Evolutionary conservation across 64 coral and sea anemone genomes (phyloP).

Genomic region (Platygyra sinensis): DNA sequence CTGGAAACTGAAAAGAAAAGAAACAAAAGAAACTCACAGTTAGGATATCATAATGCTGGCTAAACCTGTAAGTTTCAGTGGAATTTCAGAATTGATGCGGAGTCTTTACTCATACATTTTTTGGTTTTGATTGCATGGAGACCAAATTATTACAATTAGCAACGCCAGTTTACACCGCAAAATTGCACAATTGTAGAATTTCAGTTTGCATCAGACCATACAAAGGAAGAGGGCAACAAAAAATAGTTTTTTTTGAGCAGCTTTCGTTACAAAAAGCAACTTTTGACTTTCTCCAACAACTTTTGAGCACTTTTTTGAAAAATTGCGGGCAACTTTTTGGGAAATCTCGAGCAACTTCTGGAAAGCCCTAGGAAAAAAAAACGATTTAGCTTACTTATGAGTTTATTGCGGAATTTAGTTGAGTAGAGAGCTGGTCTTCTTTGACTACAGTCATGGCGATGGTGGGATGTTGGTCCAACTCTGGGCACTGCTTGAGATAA

Average conservation of each 20-base stretch:
- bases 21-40: too few species aligned
- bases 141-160: too few species aligned
- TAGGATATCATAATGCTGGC: too few species aligned
- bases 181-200: too few species aligned
- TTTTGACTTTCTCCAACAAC: neutral
- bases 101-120: too few species aligned
- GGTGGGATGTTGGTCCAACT: neutral
- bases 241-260: neutral
- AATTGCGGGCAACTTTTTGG: constrained; percentile 5
- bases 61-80: too few species aligned
- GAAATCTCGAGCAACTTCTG: neutral
- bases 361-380: neutral
- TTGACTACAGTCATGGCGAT: constrained; percentile 26
- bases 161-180: too few species aligned
- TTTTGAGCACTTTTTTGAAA: neutral
- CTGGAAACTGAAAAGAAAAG: too few species aligned
- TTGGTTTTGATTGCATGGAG: too few species aligned
- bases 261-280: neutral
- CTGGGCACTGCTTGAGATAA: neutral
- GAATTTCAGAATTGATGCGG: too few species aligned
- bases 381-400: constrained; percentile 5
- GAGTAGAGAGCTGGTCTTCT: constrained; percentile 19
- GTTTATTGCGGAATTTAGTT: constrained; percentile 1
- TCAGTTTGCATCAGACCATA: too few species aligned
- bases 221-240: neutral